Conservation (phyloP, 2,797 vertebrate species). For the Lepilemur septentrionalis region DNA sequence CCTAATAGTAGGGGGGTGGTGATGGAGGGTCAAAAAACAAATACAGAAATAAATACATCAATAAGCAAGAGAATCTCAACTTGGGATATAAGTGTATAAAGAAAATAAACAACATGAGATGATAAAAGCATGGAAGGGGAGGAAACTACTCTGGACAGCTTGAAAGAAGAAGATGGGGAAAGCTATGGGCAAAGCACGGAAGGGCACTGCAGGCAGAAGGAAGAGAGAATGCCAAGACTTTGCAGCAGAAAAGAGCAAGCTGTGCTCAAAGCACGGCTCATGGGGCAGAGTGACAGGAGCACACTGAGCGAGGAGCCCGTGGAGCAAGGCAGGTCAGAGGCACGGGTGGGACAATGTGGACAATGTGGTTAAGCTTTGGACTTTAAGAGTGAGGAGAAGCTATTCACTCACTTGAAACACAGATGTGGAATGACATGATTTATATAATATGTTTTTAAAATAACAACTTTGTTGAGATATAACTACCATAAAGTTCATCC, state of each 20-base stretch:
- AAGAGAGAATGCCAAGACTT: neutral
- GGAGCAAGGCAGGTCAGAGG: neutral
- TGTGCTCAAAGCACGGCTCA: neutral
- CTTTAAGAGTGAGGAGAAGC: neutral
- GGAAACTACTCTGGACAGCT: neutral
- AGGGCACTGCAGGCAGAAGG: neutral
- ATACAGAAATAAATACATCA: neutral
- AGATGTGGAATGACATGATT: neutral
- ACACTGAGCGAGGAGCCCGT: neutral
- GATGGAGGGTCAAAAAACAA: neutral
- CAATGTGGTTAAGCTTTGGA: neutral
- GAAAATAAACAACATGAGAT: neutral
- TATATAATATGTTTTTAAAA: neutral
- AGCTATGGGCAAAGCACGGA: neutral
- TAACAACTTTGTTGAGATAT: neutral
- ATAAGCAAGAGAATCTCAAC: neutral
- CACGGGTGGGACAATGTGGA: neutral
- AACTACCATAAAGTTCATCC: neutral
- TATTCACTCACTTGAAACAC: neutral
- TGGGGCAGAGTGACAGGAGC: neutral
- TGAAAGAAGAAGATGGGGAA: neutral
- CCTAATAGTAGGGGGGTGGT: neutral
- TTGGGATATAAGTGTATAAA: neutral
- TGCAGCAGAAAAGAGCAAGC: neutral
- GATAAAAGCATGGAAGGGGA: neutral